Conservation (phyloP, 1,140 invertebrate genomes). For the Hestina assimilis region DNA sequence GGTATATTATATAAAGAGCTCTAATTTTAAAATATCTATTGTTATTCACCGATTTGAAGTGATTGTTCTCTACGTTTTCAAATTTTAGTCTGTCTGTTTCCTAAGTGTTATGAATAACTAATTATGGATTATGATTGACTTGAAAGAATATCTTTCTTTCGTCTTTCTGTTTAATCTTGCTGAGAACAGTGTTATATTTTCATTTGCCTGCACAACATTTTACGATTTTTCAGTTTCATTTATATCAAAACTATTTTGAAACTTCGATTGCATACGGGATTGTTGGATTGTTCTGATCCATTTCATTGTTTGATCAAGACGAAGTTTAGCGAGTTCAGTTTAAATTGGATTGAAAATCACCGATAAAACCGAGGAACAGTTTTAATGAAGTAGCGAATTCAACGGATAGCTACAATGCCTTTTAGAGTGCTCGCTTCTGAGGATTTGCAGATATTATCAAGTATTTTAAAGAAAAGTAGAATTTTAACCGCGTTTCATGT, state of each 20-base stretch:
- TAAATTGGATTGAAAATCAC: conserved; percentile 13
- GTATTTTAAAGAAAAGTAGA: conserved; percentile 7
- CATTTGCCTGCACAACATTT: no score
- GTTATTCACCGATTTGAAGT: no score
- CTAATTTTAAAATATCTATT: no score
- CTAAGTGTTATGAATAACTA: no score
- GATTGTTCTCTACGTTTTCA: no score
- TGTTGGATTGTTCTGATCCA: conserved; percentile 5
- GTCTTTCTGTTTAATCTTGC: no score
- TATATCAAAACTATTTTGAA: conserved; percentile 8
- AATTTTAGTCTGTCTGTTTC: no score
- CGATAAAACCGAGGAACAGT: conserved; percentile 10
- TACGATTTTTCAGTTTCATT: no score
- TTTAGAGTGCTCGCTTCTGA: neutral
- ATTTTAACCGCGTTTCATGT: neutral
- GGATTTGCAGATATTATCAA: conserved; percentile 9
- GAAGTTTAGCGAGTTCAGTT: conserved; percentile 11
- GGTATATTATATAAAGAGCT: no score
- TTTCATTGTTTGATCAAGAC: conserved; percentile 8
- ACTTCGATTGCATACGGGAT: neutral
- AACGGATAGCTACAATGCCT: conserved; percentile 1
- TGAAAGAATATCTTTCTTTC: no score
- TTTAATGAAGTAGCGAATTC: conserved; percentile 23
- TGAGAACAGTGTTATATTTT: no score
- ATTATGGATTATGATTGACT: no score